Evolutionary conservation across 2,888 invertebrate species (phyloP), one percentile per base, ranked within the genome.

Genomic region (Apodemia zela): DNA sequence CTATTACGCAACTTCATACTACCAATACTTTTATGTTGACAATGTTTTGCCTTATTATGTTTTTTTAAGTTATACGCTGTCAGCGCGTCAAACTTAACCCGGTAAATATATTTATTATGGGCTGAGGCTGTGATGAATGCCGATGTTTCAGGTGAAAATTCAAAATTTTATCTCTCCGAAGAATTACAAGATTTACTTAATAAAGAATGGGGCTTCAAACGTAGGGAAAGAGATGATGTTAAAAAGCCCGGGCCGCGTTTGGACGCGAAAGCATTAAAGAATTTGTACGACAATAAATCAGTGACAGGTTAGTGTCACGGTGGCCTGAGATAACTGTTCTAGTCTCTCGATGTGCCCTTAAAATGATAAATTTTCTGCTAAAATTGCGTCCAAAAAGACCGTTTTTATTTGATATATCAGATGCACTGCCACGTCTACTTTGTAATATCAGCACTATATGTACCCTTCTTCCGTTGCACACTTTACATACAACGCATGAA

Each of bases 221-320:
- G 98, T 75, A 95, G 96, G 74, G 98, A 98, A 92, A 93, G 98
- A 76, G 93, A 97, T 70, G 98, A 98, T 88, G 98, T 98, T 61
- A 98, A 98, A 91, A 98, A 98, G 89, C 98, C 98, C n/a, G 98
- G 98, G 65, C 98, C 98, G 61, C 94, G 94, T 66, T 95, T 95
- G 85, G 94, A 95, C 77, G 93, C 94, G 65, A 95, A 95, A 87
- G 94, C 84, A 64, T 81, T 89, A 88, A 90, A 87, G 84, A 81
- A 85, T 80, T 84, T 87, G 75, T 84, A 85, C 87, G 81, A 82
- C 84, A 89, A 89, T 87, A 89, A 84, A 75, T 83, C 89, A 73
- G 90, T 88, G 89, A 85, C 90, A 91, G 91, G 91, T 91, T 89
- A 91, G 91, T 91, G 89, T 89, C 89, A 89, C 88, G 72, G 75